Base-by-base conservation (phyloP, 2,797 vertebrate species). In the Chrosomus eos region DNA sequence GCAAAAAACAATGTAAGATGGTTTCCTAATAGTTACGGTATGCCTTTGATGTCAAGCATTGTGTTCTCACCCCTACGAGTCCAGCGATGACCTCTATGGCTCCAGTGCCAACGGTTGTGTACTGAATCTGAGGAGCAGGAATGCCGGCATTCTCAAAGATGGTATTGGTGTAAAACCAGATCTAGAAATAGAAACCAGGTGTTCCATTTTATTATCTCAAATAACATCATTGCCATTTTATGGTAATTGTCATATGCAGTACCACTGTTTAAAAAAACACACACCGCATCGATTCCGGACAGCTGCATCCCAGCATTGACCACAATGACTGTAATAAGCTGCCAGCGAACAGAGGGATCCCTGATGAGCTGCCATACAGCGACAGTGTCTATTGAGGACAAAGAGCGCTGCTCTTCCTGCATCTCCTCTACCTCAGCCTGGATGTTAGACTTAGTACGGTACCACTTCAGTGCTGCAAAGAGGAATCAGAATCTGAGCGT, bases 101-200 rank as follows among this genome's bases (percentile, higher is more conserved):
- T 0, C 97, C 97, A 0, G 97, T 97, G 88, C 95, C 97, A 84
- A 98, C 95, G 0, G 97, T 98, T 43, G 95, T 95, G 91, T 97
- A 98, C 89, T 97, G 97, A 80, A 97, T 96, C 81, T 95, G 90
- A 58, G 94, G 90, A 0, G 71, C 74, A 0, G 94, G 92, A 73
- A 98, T 95, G n/a, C 97, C 96, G 0, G 96, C 94, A 0, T 96
- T 94, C 91, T 93, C 91, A 3, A 98, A 98, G 90, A 98, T 97
- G 64, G 92, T 85, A 87, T 97, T 98, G 85, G 97, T 98, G 88
- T 98, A 98, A 93, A 97, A 98, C 97, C 97, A 98, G 91, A 98
- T 97, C 97, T 98, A 94, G 80, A 93, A 92, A 77, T 53, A 31
- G 4, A 86, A 33, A 55, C 10, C 48, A 60, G 21, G 23, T 28